These are phyloP conservation scores for Ophthalmolycus amberensis DNA, from an alignment of 2,113 vertebrate species.

Conservation along the genomic window DNA sequence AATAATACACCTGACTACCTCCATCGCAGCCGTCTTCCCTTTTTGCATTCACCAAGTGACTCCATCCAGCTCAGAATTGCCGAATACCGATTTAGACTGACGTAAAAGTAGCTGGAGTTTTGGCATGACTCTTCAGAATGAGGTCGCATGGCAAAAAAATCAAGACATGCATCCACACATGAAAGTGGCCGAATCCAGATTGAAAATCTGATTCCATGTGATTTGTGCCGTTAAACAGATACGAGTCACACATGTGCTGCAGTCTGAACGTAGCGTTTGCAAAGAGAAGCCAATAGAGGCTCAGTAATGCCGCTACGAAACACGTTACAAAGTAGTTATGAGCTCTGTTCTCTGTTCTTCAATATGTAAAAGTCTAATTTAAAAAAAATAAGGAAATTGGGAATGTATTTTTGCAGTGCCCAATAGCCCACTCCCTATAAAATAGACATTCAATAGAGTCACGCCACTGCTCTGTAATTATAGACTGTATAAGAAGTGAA, in stretches of 20 bases:
- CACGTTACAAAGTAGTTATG: neutral
- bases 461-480: neutral
- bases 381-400: neutral
- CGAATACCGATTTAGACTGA: no score
- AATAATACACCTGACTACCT: neutral
- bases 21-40: neutral
- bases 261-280: neutral
- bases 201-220: no score
- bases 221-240: no score
- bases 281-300: slow-evolving; percentile 21
- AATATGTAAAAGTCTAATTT: neutral
- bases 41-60: neutral
- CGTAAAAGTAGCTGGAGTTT: no score
- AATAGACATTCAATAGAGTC: neutral
- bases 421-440: neutral
- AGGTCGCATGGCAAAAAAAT: no score
- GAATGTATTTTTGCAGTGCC: neutral
- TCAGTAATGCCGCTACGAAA: neutral
- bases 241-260: no score
- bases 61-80: neutral
- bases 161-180: no score
- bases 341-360: neutral
- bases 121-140: no score
- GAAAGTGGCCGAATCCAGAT: no score
- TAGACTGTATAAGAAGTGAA: no score